phyloP scores from a whole-genome alignment of 2,797 vertebrate species.

The Glossophaga mutica region DNA sequence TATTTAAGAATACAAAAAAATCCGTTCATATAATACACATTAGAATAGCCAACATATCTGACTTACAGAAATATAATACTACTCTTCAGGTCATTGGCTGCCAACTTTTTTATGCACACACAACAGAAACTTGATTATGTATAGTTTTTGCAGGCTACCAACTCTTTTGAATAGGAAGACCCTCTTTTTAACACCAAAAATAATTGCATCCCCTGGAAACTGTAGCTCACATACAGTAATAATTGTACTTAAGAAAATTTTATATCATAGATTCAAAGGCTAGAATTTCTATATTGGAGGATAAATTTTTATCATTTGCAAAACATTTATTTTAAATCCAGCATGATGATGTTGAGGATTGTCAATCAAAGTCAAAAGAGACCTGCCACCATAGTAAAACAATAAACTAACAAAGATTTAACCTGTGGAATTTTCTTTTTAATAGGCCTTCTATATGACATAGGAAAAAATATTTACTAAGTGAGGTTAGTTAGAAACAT shows the following conservation, averaged over 20 bases:
- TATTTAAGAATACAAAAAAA: conserved; percentile 8
- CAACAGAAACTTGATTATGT: not conserved
- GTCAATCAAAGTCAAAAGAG: not conserved
- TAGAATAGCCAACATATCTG: not conserved
- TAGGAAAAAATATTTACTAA: not conserved
- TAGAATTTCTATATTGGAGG: not conserved
- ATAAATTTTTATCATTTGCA: not conserved
- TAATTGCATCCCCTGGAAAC: not conserved
- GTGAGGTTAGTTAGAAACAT: not conserved
- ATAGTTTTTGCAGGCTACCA: not conserved
- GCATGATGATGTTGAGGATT: not conserved
- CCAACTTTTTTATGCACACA: not conserved
- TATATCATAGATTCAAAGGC: not conserved
- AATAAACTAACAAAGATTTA: not conserved
- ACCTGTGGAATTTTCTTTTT: not conserved
- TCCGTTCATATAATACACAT: not conserved
- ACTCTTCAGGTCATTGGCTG: not conserved
- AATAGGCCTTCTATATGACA: not conserved
- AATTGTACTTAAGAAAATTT: not conserved
- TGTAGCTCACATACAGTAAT: not conserved
- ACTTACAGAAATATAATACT: not conserved
- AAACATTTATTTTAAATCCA: not conserved
- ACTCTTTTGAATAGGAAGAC: not conserved
- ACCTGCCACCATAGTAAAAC: not conserved
- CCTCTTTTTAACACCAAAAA: not conserved